Evolutionary conservation across 2,113 vertebrate species (phyloP), one percentile per base, ranked within the genome.

Genomic region (Pteropus alecto): DNA sequence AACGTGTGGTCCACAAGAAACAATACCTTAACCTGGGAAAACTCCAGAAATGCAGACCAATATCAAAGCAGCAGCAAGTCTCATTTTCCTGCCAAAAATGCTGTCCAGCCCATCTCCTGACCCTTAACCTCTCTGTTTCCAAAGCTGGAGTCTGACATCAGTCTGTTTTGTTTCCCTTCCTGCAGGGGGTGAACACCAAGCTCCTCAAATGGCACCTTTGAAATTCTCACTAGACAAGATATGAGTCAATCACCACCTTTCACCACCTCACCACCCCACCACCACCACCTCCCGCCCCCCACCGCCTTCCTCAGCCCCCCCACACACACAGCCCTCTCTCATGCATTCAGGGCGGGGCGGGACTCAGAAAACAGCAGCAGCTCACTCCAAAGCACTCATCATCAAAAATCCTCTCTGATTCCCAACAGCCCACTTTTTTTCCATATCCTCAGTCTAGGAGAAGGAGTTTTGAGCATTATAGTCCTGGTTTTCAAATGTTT

Each of bases 1-100:
- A 88, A 54, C 26, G 22, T 24, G 1, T 83, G 24, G 30, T 63
- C 4, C 60, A 56, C 18, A 63, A 86, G 65, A 76, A 93, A 86
- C 10, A 82, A 33, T 89, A 67, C 71, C n/a, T 70, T 61, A 63
- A 56, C 56, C n/a, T 87, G 15, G 46, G 88, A 94, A 87, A 95
- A 82, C 51, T 85, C 48, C 48, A 8, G 48, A 67, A 92, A 35
- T 35, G 38, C 38, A 86, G 13, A 7, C 46, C 67, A 90, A 11
- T 71, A 54, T 54, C 60, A 65, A 86, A 38, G 38, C 22, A 89
- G 28, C 41, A 89, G 12, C 65, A 58, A 73, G 18, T 67, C 61
- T 78, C n/a, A 93, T 82, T 81, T 71, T 89, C 74, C 85, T 78
- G 35, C 48, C 60, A 48, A 70, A 78, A 90, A 54, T 65, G 54